Conservation (phyloP, 2,888 invertebrate species). For the Temnothorax ravouxi region DNA sequence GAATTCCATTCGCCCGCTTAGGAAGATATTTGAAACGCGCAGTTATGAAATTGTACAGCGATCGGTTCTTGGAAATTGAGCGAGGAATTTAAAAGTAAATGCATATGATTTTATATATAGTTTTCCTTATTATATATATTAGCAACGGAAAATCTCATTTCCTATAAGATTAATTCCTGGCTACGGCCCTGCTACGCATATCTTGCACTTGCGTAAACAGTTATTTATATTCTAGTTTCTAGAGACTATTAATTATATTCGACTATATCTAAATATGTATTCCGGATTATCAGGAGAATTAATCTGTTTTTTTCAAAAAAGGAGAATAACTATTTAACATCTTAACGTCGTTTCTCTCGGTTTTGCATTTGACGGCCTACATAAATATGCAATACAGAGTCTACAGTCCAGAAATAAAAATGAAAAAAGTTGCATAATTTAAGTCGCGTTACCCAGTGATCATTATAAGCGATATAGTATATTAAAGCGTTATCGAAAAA, state of each 20-base stretch:
- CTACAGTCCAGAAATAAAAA: not conserved
- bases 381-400: not conserved
- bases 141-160: not conserved
- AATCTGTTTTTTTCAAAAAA: not conserved
- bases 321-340: not conserved
- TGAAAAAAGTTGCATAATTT: not conserved
- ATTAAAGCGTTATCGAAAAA: not conserved
- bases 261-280: not conserved
- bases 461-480: not conserved
- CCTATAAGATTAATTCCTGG: conserved; percentile 5
- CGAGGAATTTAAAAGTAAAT: not conserved
- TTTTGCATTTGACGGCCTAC: not conserved
- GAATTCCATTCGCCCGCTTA: not conserved
- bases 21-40: not conserved
- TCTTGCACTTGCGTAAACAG: conserved; percentile 31
- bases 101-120: not conserved
- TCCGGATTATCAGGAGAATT: not conserved
- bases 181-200: conserved; percentile 14
- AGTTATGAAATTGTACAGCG: not conserved
- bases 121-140: not conserved
- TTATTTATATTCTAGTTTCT: conserved; percentile 35
- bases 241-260: conserved; percentile 33
- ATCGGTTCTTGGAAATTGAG: not conserved
- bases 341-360: not conserved
- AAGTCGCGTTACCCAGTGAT: not conserved